These are phyloP conservation scores for western clawed frog (Xenopus tropicalis) DNA, from an alignment of 2,113 vertebrate species.

Conservation along the genomic window DNA sequence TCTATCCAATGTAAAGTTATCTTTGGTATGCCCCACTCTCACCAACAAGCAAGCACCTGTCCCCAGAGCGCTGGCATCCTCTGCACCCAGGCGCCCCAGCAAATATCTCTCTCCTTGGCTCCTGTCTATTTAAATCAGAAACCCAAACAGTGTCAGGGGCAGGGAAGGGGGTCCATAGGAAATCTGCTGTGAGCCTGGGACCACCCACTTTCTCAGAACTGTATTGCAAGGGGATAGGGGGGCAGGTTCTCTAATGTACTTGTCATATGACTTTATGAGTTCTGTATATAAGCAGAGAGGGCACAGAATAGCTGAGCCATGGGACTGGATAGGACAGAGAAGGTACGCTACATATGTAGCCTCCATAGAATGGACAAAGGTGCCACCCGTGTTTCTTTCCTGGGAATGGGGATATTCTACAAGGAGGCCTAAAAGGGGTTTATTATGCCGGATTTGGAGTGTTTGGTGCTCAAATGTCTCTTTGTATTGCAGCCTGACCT, in stretches of 20 bases:
- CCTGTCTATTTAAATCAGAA: conserved; percentile 22
- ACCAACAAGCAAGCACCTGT: background rate
- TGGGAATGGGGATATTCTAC: no score
- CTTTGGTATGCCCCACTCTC: conserved; percentile 2
- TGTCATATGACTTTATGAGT: conserved; percentile 15
- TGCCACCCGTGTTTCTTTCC: no score
- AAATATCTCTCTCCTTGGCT: background rate
- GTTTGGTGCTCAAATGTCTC: background rate
- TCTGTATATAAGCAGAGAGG: conserved; percentile 18
- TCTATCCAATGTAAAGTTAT: conserved; percentile 1
- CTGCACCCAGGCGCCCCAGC: background rate
- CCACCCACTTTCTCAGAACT: conserved; percentile 20
- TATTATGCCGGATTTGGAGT: no score
- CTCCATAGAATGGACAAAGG: background rate
- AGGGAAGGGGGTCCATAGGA: conserved; percentile 9
- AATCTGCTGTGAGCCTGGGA: conserved; percentile 26
- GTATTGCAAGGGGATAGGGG: background rate
- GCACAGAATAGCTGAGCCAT: background rate
- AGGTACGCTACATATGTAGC: conserved; percentile 8
- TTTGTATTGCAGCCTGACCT: conserved; percentile 79
- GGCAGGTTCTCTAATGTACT: conserved; percentile 15
- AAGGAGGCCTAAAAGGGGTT: no score
- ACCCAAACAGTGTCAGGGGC: conserved; percentile 7
- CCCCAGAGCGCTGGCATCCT: conserved; percentile 15
- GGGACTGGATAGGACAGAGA: conserved; percentile 19